Conservation (phyloP, 2,113 vertebrate species). For the Clarias magur region DNA sequence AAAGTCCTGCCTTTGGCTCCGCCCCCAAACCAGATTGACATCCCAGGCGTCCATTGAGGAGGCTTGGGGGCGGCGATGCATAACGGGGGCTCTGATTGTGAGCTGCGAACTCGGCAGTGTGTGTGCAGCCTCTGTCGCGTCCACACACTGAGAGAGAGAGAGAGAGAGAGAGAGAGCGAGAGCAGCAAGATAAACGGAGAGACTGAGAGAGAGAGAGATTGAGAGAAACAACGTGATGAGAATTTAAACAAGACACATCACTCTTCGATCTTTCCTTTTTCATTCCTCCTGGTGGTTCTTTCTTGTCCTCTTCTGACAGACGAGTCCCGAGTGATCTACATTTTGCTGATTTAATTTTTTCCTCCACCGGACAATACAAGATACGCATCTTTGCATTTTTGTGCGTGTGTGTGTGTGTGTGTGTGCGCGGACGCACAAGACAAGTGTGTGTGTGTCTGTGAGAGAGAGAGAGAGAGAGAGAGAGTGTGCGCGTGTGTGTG, state of each 20-base stretch:
- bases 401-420: not conserved
- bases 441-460: constrained; percentile 7
- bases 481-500: constrained; percentile 37
- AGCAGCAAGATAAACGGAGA: constrained; percentile 5
- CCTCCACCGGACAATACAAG: constrained; percentile 7
- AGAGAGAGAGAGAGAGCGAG: constrained; percentile 36
- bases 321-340: constrained; percentile 2
- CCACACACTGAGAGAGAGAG: constrained; percentile 28
- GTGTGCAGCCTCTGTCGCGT: constrained; percentile 58
- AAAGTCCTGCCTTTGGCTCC: constrained; percentile 37
- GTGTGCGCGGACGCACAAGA: not conserved
- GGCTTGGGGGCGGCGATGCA: constrained; percentile 65
- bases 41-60: constrained; percentile 75
- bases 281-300: not conserved
- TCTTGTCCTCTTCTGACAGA: not conserved
- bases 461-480: not conserved
- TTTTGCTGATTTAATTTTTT: not conserved
- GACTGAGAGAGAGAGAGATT: constrained; percentile 15
- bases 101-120: constrained; percentile 65
- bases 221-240: constrained; percentile 33
- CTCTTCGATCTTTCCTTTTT: constrained; percentile 50
- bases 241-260: constrained; percentile 14
- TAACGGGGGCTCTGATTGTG: constrained; percentile 71
- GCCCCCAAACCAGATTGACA: constrained; percentile 68
- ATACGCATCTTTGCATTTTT: not conserved